phyloP scores from a whole-genome alignment of 2,888 invertebrate species.

The Dasysyrphus tricinctus region DNA sequence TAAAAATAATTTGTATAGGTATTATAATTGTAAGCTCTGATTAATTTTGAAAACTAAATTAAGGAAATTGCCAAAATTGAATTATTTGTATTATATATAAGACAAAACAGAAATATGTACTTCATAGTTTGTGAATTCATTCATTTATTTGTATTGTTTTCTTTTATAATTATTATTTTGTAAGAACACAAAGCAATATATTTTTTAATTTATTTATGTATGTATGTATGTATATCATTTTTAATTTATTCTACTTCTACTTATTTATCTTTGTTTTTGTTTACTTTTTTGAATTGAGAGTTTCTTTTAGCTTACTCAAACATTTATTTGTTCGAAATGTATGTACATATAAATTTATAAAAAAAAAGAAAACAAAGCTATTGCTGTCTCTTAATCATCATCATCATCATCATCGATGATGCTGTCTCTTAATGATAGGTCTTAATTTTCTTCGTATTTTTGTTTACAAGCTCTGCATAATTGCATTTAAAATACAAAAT shows the following conservation, averaged over 20 bases:
- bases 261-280: conserved; percentile 2
- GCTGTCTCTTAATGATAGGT: conserved; percentile 1
- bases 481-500: not conserved
- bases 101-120: conserved; percentile 28
- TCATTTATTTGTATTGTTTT: not conserved
- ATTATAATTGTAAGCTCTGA: conserved; percentile 18
- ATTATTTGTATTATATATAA: conserved; percentile 41
- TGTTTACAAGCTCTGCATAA: not conserved
- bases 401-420: no score
- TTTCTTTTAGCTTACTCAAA: not conserved
- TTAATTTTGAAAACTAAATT: conserved; percentile 41
- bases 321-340: conserved; percentile 10
- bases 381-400: conserved; percentile 6
- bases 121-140: conserved; percentile 31
- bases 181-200: conserved; percentile 41
- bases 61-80: conserved; percentile 61
- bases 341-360: not conserved
- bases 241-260: conserved; percentile 13
- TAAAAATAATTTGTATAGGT: conserved; percentile 19
- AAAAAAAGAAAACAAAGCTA: not conserved
- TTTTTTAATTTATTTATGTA: not conserved
- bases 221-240: no score
- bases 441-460: not conserved
- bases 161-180: conserved; percentile 3
- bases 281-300: not conserved